Evolutionary conservation across 2,797 vertebrate species (phyloP).

Genomic region (Podargus strigoides): DNA sequence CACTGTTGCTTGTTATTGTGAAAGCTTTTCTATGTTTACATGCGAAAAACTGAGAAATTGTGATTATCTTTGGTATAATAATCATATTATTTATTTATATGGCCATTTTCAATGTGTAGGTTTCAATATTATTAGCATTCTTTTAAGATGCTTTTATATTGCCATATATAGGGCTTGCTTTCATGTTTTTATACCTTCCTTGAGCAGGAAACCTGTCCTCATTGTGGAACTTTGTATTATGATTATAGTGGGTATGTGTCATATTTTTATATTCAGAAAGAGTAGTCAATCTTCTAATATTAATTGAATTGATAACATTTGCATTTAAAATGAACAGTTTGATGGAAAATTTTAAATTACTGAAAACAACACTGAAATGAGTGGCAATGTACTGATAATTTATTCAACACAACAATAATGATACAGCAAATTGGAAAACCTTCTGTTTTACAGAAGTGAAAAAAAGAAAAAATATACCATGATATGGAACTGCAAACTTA

Average conservation of each 20-base stretch:
- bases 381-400: not conserved
- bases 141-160: not conserved
- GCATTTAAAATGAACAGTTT: conserved; percentile 3
- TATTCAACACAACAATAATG: not conserved
- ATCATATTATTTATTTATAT: not conserved
- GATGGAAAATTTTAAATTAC: not conserved
- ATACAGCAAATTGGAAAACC: not conserved
- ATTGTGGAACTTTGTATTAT: not conserved
- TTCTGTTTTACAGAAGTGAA: not conserved
- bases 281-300: not conserved
- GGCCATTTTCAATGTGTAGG: not conserved
- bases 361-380: not conserved
- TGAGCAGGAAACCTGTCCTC: not conserved
- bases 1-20: not conserved
- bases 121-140: not conserved
- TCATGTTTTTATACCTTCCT: not conserved
- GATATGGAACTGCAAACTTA: not conserved
- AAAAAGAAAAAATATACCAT: not conserved
- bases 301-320: conserved; percentile 36
- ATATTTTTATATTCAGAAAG: not conserved
- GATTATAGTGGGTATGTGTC: not conserved
- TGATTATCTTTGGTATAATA: not conserved
- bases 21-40: not conserved
- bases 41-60: not conserved
- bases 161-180: not conserved